Evolutionary conservation across 1,140 invertebrate species (phyloP), one percentile per base, ranked within the genome.

Genomic region (Pristionchus pacificus): DNA sequence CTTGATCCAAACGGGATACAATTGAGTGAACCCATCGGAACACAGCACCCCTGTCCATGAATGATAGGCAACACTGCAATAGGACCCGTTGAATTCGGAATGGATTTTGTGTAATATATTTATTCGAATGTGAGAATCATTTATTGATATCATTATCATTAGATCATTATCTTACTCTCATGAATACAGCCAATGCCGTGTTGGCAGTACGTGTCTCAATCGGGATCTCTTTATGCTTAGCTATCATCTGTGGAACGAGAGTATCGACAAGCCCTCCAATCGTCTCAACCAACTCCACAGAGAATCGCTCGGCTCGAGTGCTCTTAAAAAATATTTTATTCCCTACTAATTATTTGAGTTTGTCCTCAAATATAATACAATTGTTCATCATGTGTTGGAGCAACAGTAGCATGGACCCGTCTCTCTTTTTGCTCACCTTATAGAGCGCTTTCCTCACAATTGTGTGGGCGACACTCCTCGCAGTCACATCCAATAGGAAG

Each of bases 1-100:
- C 91, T 0, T 89, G 87, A 74, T 90, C 89, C 82, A 95, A 94
- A 80, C 91, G 91, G 59, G 91, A 90, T 79, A 96, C 87, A 80
- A 95, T 93, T 61, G 88, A 88, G 80, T 92, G 92, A 67, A 96
- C 91, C 75, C 94, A 84, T 70, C 89, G 88, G 80, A 96, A 95
- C 24, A 95, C 90, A 84, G 93, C 93, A 29, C 93, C 93, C 75
- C 94, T 88, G 85, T 97, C 93, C 90, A 95, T 93, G 77, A 95
- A 89, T 15, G 90, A 93, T 55, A 96, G 87, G 80, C 92, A 93
- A 82, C 89, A 90, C 91, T 93, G 87, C 68, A 87, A 87, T 65
- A 72, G 6, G 60, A 75, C 30, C n/a, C n/a, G n/a, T n/a, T n/a
- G n/a, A n/a, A n/a, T n/a, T n/a, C n/a, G n/a, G n/a, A n/a, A n/a